Evolutionary conservation across 2,113 vertebrate species (phyloP), one percentile per base, ranked within the genome.

Genomic region (Alectura lathami): DNA sequence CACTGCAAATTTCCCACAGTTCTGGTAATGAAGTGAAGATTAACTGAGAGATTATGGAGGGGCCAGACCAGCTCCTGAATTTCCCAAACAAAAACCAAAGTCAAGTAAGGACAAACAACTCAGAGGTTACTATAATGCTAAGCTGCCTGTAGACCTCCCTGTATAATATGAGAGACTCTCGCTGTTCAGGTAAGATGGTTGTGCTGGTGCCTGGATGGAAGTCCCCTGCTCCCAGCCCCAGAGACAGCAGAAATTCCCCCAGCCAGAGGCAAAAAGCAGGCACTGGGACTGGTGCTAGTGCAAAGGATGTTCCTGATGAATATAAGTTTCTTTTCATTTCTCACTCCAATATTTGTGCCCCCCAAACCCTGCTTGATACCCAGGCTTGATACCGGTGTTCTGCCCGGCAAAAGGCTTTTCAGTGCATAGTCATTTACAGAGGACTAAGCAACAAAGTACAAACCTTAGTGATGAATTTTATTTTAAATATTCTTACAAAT

Each of bases 401-500:
- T 53, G 30, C 29, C 17, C 20, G 8, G 4, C 59, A 57, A 81
- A 59, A 67, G 42, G 47, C 27, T 91, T 68, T 86, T 38, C 20
- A 64, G 17, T 42, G 24, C 17, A 42, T 48, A 9, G 36, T 68
- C 12, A 51, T 8, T 40, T 66, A 57, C 10, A 59, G 22, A 86
- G 11, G 13, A 83, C 32, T 45, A 67, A 83, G 10, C 68, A 66
- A 40, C 36, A 34, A 21, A 6, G 10, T 74, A 24, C 32, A 74
- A 72, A 45, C 26, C 12, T 11, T 3, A 11, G 40, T 42, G 5
- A 79, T 76, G 1, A 72, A 70, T 84, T 66, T 93, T 66, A 75
- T 72, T 91, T 93, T 83, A 86, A 86, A 47, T 83, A 93, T 86
- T 68, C 54, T 87, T 88, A 54, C 32, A 85, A 72, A 38, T 73